phyloP scores from a whole-genome alignment of 2,797 vertebrate genomes.

The Micropoecilia bifurca region DNA sequence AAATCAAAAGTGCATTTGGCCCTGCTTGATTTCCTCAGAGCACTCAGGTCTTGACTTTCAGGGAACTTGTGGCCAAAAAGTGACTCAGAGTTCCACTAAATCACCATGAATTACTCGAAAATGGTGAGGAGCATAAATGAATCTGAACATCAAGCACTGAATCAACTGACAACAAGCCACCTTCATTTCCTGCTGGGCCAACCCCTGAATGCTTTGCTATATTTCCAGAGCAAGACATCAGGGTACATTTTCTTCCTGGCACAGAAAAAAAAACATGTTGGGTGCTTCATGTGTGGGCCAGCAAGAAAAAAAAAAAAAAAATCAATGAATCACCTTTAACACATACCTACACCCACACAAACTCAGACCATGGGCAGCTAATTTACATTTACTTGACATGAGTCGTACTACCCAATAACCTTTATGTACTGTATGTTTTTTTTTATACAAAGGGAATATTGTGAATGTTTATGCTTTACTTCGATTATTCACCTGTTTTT shows the following conservation, averaged over 20 bases:
- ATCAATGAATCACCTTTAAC: conserved; percentile 39
- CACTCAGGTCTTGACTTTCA: conserved; percentile 54
- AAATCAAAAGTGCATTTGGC: conserved; percentile 51
- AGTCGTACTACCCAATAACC: conserved; percentile 8
- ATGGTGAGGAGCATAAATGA: conserved; percentile 51
- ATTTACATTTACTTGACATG: conserved; percentile 18
- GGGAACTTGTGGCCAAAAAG: conserved; percentile 43
- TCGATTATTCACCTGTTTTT: not conserved
- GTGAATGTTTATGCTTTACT: not conserved
- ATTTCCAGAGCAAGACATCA: conserved; percentile 19
- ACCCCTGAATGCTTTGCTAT: conserved; percentile 21
- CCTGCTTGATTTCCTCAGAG: conserved; percentile 28
- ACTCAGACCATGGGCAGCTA: conserved; percentile 4
- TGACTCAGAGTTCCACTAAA: conserved; percentile 63
- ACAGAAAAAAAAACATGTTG: not conserved
- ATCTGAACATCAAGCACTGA: conserved; percentile 57
- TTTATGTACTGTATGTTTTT: not conserved
- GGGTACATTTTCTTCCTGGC: conserved; percentile 32
- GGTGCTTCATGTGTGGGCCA: conserved; percentile 37
- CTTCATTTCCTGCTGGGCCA: conserved; percentile 56
- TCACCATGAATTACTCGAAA: conserved; percentile 55
- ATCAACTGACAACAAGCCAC: conserved; percentile 59
- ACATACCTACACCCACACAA: conserved; percentile 32
- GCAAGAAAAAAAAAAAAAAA: conserved; percentile 13
- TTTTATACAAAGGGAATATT: not conserved